Evolutionary conservation across 2,113 vertebrate species (phyloP), one percentile per base, ranked within the genome.

Genomic region (Ailuropoda melanoleuca): DNA sequence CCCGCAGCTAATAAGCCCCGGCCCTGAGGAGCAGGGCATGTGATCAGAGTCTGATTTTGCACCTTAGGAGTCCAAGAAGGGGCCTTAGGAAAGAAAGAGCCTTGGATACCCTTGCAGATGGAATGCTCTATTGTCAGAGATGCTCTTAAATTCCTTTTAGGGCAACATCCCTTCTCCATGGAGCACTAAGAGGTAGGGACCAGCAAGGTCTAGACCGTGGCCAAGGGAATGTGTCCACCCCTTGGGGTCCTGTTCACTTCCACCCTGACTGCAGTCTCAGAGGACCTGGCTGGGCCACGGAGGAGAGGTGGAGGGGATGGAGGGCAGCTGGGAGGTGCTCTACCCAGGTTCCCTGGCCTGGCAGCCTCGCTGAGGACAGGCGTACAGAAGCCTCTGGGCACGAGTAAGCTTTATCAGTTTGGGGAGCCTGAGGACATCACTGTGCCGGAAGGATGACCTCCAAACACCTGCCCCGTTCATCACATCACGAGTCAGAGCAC

Each of bases 1-100:
- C 46, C 83, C 72, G 3, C 2, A 31, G 43, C 68, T 39, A 18
- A 6, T 23, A 23, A 84, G 68, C 37, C 17, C 4, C 0, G 9
- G 19, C 23, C 19, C 60, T 0, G 0, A 66, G 70, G 17, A 56
- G 31, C 9, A 13, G 21, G 23, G 2, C 50, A 11, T 11, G n/a
- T 11, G 37, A 50, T 21, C 62, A 21, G 14, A 64, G 77, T 77
- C 95, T 88, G 68, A 43, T 43, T 62, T 83, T 48, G n/a, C 23
- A 77, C 8, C 55, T 60, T 62, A 9, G 23, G 14, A 31, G 34
- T 10, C 84, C 68, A 68, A 62, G 34, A 24, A 91, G 53, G 0
- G 1, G 21, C 53, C 43, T 88, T 50, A 75, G 48, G 53, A 74
- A 95, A 12, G 62, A 74, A 15, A 58, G 13, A 78, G n/a, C n/a